These are phyloP conservation scores for Luscinia megarhynchos DNA, from an alignment of 2,797 vertebrate species.

Conservation along the genomic window DNA sequence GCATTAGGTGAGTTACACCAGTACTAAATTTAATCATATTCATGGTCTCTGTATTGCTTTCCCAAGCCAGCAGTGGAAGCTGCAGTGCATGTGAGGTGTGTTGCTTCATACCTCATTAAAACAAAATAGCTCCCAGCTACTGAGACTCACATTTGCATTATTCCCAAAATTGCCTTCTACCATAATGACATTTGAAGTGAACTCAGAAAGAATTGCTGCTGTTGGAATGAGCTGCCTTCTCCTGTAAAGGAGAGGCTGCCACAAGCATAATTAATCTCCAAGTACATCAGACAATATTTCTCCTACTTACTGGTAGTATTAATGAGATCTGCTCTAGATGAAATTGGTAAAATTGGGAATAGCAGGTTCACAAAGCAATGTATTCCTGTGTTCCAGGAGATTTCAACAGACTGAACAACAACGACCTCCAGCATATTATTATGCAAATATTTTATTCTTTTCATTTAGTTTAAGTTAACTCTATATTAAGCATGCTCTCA, in stretches of 20 bases:
- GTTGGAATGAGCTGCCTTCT: slow-evolving; percentile 34
- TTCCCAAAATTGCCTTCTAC: slow-evolving; percentile 27
- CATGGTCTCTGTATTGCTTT: neutral
- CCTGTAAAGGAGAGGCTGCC: slow-evolving; percentile 13
- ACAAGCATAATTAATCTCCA: slow-evolving; percentile 59
- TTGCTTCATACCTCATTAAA: slow-evolving; percentile 19
- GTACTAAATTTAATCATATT: neutral
- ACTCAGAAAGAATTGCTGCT: slow-evolving; percentile 14
- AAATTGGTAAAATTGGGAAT: slow-evolving; percentile 44
- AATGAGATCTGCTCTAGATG: slow-evolving; percentile 56
- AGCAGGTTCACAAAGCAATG: slow-evolving; percentile 24
- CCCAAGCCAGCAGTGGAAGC: neutral
- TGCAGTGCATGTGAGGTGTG: neutral
- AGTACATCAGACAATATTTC: slow-evolving; percentile 41
- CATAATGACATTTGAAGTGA: slow-evolving; percentile 30
- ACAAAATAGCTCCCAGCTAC: slow-evolving; percentile 43
- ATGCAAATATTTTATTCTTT: slow-evolving; percentile 61
- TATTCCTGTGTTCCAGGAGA: slow-evolving; percentile 8
- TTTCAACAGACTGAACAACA: slow-evolving; percentile 50
- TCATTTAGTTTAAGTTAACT: slow-evolving; percentile 51
- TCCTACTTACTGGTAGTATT: slow-evolving; percentile 31
- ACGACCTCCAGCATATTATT: slow-evolving; percentile 44
- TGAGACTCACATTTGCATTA: slow-evolving; percentile 41
- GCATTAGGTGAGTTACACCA: neutral
- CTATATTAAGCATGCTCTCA: slow-evolving; percentile 17